These are phyloP conservation scores for Pygoscelis antarcticus DNA, from an alignment of 2,113 vertebrate species.

Conservation along the genomic window DNA sequence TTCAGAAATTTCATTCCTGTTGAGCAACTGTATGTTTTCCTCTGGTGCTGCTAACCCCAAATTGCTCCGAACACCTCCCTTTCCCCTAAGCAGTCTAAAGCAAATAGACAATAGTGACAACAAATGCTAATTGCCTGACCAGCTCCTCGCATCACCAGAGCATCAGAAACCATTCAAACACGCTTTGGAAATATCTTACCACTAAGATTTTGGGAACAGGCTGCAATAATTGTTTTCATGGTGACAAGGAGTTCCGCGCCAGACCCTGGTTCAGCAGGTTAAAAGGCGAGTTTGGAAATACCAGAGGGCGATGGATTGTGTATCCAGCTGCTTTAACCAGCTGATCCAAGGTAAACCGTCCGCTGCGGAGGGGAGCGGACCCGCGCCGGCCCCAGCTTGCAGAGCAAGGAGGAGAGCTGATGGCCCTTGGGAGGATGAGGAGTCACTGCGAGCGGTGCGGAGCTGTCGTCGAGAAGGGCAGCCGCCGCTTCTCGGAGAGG, in stretches of 20 bases:
- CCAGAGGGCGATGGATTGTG: background rate
- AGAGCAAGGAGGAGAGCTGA: background rate
- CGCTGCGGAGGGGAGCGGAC: background rate
- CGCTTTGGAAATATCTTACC: background rate
- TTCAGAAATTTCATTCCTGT: background rate
- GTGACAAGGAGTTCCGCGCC: background rate
- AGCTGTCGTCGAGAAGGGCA: fast-evolving
- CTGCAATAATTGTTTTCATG: constrained; percentile 73
- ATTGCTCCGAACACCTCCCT: background rate
- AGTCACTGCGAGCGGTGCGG: fast-evolving
- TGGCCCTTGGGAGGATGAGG: background rate
- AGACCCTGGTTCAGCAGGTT: background rate
- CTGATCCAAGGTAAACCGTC: background rate
- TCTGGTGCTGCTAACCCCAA: background rate
- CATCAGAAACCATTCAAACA: background rate
- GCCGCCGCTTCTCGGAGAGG: fast-evolving
- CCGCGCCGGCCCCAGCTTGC: background rate
- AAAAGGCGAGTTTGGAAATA: constrained; percentile 18
- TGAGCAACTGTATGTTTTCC: background rate
- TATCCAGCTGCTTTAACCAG: background rate
- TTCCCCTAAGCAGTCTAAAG: background rate
- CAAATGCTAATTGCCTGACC: background rate
- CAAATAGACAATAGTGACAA: background rate
- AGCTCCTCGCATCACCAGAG: fast-evolving
- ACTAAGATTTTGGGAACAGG: constrained; percentile 48